Base-by-base conservation (phyloP, 2,797 vertebrate genomes). In the Oophaga sylvatica region DNA sequence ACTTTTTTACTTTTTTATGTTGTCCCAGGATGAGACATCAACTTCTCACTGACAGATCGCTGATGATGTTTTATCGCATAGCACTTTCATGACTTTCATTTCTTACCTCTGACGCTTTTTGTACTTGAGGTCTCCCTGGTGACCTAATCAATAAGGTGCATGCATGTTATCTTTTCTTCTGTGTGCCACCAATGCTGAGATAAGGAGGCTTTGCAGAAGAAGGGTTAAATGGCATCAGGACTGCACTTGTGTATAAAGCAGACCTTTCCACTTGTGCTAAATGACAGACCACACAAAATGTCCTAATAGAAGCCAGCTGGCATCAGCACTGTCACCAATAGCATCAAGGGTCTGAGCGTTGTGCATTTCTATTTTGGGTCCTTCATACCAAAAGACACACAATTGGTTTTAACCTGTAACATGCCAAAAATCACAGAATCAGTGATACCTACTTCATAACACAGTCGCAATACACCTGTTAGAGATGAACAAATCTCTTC, bases 301-400 rank as follows among this genome's bases (percentile, higher is more conserved):
- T 87, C 9, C 29, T 90, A 91, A 93, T 91, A 92, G 91, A 91
- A 92, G 65, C 93, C 93, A 93, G 88, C 89, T 88, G 78, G 90
- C 84, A 91, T 86, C 88, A 67, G 82, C 88, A 91, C 90, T 88
- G 91, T 91, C 91, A 84, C 77, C 88, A 81, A 87, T 89, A 93
- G 91, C 75, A 82, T 83, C 71, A 76, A 71, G 53, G 41, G 62
- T 89, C 79, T 78, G 57, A 63, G 48, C 60, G n/a, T 35, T 85
- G 87, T 70, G 62, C 82, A 77, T 83, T 82, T 71, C 80, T 86
- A 82, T 83, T 89, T 85, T 70, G 82, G 68, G 31, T 73, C 71
- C 84, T 73, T 59, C 67, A 75, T 76, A 29, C 67, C 41, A 84
- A 75, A 84, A 88, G 19, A 67, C 75, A n/a, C 29, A 73, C 17